Evolutionary conservation across 2,888 invertebrate genomes (phyloP).

Genomic region (Tinea semifulvella): DNA sequence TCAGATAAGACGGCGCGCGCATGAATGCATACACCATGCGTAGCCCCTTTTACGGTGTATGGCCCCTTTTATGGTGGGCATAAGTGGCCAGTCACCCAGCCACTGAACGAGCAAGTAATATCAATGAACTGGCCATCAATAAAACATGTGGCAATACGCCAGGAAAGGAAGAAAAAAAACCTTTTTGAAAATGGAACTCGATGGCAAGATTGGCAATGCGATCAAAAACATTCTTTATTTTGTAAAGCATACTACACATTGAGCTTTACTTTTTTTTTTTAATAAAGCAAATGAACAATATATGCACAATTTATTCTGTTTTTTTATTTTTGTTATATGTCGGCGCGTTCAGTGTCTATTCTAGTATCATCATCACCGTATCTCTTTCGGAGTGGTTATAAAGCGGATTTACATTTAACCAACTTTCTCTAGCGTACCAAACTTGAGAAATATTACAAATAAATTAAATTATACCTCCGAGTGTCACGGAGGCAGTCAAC

Average conservation of each 20-base stretch:
- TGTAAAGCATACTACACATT: neutral
- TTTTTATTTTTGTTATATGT: too few species aligned
- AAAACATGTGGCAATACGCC: conserved; percentile 63
- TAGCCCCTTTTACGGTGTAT: conserved; percentile 64
- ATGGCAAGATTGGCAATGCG: conserved; percentile 9
- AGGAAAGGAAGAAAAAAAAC: conserved; percentile 64
- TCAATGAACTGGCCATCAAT: conserved; percentile 66
- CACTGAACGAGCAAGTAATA: conserved; percentile 63
- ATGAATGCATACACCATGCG: conserved; percentile 58
- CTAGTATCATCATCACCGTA: too few species aligned
- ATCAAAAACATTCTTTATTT: neutral
- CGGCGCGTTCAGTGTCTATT: too few species aligned
- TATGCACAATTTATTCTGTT: too few species aligned
- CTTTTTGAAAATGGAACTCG: conserved; percentile 46
- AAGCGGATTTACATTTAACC: too few species aligned
- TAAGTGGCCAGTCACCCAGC: conserved; percentile 66
- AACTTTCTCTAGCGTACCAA: too few species aligned
- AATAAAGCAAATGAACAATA: too few species aligned
- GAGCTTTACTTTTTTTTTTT: conserved; percentile 1
- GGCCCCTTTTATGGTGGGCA: conserved; percentile 60
- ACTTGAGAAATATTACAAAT: too few species aligned
- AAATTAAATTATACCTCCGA: too few species aligned
- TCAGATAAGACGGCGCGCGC: conserved; percentile 51
- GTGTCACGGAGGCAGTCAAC: too few species aligned
- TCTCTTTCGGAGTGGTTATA: too few species aligned